phyloP scores from a whole-genome alignment of 1,140 invertebrate genomes.

The Wasmannia auropunctata region DNA sequence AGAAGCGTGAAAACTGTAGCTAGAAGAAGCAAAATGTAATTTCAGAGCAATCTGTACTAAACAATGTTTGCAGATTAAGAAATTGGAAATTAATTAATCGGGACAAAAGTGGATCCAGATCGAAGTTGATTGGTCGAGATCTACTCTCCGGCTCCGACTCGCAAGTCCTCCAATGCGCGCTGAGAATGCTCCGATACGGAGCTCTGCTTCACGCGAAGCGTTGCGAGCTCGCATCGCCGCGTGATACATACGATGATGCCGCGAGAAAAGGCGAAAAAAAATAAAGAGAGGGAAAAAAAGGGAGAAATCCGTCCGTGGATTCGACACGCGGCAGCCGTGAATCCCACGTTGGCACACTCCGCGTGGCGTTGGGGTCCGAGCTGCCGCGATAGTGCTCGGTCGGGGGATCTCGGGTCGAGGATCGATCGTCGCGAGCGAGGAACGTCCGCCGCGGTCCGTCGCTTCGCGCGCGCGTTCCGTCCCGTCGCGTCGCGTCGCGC shows the following conservation, averaged over 20 bases:
- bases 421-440: not conserved
- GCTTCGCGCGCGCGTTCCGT: not conserved
- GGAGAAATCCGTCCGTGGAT: too few relatives aligned
- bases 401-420: not conserved
- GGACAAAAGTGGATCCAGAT: too few relatives aligned
- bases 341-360: not conserved
- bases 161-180: not conserved
- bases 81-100: too few relatives aligned
- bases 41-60: too few relatives aligned
- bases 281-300: not conserved
- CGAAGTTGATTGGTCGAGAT: not conserved
- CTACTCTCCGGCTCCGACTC: not conserved
- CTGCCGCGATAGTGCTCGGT: not conserved
- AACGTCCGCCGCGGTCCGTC: too few relatives aligned
- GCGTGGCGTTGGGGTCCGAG: not conserved
- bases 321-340: not conserved
- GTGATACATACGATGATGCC: not conserved
- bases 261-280: not conserved
- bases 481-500: not conserved
- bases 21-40: too few relatives aligned
- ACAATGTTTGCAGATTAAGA: too few relatives aligned
- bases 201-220: too few relatives aligned
- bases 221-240: too few relatives aligned
- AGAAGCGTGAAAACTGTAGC: too few relatives aligned
- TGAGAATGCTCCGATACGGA: too few relatives aligned